phyloP scores from a whole-genome alignment of 2,797 vertebrate species.

The Acipenser oxyrinchus region DNA sequence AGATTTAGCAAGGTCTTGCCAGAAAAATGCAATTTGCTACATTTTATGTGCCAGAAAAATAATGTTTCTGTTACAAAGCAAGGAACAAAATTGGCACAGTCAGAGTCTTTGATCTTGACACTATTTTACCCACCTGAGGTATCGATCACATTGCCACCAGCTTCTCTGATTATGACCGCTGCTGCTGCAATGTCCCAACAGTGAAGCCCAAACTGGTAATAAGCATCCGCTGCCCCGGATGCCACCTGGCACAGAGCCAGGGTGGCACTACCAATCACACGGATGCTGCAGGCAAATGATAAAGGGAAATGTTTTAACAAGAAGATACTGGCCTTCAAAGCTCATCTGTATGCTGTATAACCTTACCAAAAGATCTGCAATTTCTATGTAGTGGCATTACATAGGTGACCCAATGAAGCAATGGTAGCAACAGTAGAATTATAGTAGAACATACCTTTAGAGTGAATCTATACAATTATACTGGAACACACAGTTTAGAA shows the following conservation, averaged over 20 bases:
- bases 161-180: slow-evolving; percentile 73
- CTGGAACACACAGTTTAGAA: neutral
- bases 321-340: neutral
- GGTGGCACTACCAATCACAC: slow-evolving; percentile 75
- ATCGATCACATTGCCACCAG: slow-evolving; percentile 71
- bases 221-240: slow-evolving; percentile 65
- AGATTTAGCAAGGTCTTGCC: too few species aligned
- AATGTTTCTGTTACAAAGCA: neutral
- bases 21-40: too few species aligned
- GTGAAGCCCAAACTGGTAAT: slow-evolving; percentile 77
- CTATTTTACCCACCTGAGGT: slow-evolving; percentile 57
- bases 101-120: too few species aligned
- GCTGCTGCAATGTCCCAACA: slow-evolving; percentile 79
- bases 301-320: neutral
- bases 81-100: neutral
- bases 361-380: neutral
- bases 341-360: neutral
- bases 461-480: too few species aligned
- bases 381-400: neutral
- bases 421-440: neutral
- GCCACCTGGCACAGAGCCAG: slow-evolving; percentile 67
- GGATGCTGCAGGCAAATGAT: slow-evolving; percentile 47
- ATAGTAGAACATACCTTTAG: neutral
- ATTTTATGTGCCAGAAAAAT: too few species aligned
- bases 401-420: neutral